Conservation (phyloP, 1,140 invertebrate genomes). For the Watersipora subatra region DNA sequence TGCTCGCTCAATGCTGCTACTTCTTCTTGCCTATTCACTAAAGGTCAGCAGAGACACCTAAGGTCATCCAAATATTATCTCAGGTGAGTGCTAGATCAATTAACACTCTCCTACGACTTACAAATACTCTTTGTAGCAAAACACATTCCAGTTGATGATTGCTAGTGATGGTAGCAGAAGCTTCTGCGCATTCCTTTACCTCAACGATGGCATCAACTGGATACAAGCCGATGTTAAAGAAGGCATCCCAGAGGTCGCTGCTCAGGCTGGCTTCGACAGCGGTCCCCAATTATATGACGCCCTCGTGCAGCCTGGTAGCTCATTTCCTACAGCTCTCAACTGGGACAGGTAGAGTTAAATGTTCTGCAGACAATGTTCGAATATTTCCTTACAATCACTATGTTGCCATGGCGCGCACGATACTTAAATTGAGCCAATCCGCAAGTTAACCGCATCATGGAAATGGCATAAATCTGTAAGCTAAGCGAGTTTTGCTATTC, state of each 20-base stretch:
- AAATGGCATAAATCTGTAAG: too few relatives aligned
- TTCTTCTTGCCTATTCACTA: too few relatives aligned
- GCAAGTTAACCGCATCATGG: too few relatives aligned
- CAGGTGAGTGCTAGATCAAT: too few relatives aligned
- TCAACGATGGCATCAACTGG: slow-evolving; percentile 77
- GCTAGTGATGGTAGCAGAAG: slow-evolving; percentile 66
- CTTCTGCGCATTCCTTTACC: slow-evolving; percentile 72
- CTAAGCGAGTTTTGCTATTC: too few relatives aligned
- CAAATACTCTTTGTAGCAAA: slow-evolving; percentile 50
- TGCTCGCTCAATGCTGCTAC: too few relatives aligned
- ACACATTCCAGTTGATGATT: slow-evolving; percentile 69
- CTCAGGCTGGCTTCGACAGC: slow-evolving; percentile 78
- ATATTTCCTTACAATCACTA: neutral
- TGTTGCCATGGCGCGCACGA: too few relatives aligned
- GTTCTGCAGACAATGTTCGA: neutral
- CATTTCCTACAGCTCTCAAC: slow-evolving; percentile 65
- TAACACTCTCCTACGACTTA: too few relatives aligned
- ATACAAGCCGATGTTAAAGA: slow-evolving; percentile 54
- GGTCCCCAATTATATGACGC: slow-evolving; percentile 55
- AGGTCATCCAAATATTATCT: too few relatives aligned
- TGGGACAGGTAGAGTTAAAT: slow-evolving; percentile 51
- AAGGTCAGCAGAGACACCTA: too few relatives aligned
- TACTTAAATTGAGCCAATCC: too few relatives aligned
- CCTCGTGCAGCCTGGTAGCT: slow-evolving; percentile 59
- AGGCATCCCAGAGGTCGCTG: slow-evolving; percentile 56